Conservation (phyloP, 2,113 vertebrate species). For the Poecilia latipinna region DNA sequence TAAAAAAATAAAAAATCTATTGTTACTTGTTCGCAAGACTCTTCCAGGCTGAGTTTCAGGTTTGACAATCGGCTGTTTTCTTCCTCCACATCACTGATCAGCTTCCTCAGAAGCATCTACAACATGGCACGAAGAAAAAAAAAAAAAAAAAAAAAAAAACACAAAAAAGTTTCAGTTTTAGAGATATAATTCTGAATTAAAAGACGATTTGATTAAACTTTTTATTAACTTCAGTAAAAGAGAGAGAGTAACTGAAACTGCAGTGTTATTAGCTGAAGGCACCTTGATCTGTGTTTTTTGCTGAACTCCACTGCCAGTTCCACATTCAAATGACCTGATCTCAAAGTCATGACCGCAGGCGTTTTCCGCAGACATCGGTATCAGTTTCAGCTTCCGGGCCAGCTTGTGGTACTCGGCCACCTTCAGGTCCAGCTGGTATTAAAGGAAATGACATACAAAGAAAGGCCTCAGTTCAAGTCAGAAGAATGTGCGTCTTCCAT, state of each 20-base stretch:
- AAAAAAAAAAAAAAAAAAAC: not conserved
- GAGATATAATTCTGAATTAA: not conserved
- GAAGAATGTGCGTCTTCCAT: not conserved
- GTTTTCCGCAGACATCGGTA: constrained; percentile 89
- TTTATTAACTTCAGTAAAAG: no score
- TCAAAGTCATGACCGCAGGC: constrained; percentile 91
- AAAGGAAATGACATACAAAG: not conserved
- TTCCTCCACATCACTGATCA: constrained; percentile 79
- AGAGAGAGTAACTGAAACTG: not conserved
- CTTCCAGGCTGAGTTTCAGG: constrained; percentile 74
- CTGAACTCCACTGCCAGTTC: constrained; percentile 79
- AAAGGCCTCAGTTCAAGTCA: no score
- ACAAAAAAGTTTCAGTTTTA: not conserved
- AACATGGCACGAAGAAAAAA: not conserved
- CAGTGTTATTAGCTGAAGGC: constrained; percentile 8
- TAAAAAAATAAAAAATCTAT: not conserved
- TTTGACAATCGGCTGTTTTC: constrained; percentile 72
- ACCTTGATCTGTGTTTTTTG: constrained; percentile 89
- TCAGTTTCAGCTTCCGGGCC: constrained; percentile 93
- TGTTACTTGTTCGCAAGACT: constrained; percentile 78
- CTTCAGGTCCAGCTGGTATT: constrained; percentile 84
- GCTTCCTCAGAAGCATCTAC: constrained; percentile 77
- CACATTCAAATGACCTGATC: constrained; percentile 86
- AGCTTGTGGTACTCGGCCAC: constrained; percentile 91
- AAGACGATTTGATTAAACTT: not conserved